Conservation (phyloP, 2,888 invertebrate species). For the Cheilosia vernalis region DNA sequence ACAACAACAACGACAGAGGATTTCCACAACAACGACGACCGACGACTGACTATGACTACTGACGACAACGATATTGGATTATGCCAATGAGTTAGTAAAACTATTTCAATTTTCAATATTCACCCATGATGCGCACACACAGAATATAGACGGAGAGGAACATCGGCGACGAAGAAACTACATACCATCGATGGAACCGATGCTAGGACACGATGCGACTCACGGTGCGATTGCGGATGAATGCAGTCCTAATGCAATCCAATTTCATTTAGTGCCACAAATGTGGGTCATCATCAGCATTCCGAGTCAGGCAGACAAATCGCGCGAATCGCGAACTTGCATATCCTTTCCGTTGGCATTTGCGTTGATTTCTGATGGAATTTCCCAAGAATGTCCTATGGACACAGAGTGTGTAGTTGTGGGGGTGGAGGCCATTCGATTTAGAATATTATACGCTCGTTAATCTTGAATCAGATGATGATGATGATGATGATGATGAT, state of each 20-base stretch:
- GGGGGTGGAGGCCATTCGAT: constrained; percentile 31
- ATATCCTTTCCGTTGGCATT: constrained; percentile 44
- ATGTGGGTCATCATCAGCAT: constrained; percentile 74
- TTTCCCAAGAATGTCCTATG: constrained; percentile 56
- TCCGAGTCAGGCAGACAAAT: constrained; percentile 69
- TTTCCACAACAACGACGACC: constrained; percentile 18
- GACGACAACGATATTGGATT: constrained; percentile 67
- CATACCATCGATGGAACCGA: constrained; percentile 20
- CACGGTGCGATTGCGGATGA: constrained; percentile 33
- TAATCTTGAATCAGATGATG: constrained; percentile 66
- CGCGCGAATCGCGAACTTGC: constrained; percentile 68
- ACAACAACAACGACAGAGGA: neutral
- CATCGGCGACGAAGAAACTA: constrained; percentile 29
- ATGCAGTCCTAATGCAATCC: constrained; percentile 51
- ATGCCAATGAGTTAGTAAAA: constrained; percentile 74
- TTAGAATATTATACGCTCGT: constrained; percentile 73
- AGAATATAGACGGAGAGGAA: neutral
- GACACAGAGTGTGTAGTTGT: neutral
- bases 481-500: constrained; percentile 59
- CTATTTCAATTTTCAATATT: constrained; percentile 70
- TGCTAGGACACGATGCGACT: neutral
- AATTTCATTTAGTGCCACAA: constrained; percentile 73
- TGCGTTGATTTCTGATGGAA: constrained; percentile 68
- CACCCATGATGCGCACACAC: constrained; percentile 13
- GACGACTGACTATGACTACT: no score